phyloP scores from a whole-genome alignment of 2,113 vertebrate species.

The Crotalus viridis region DNA sequence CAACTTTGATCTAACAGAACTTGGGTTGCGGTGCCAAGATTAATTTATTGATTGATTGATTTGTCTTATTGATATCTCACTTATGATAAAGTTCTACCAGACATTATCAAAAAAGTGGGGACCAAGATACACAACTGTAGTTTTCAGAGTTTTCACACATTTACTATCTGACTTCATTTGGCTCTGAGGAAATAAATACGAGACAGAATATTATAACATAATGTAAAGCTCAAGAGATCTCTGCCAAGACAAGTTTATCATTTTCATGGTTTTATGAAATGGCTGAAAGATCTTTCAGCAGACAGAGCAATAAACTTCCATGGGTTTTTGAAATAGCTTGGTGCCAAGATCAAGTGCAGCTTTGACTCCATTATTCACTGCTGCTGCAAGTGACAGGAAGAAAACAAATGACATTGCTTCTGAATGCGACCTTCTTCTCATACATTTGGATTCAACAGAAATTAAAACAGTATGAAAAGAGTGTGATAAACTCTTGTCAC shows the following conservation, averaged over 20 bases:
- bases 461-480: background rate
- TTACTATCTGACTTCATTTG: background rate
- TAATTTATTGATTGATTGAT: background rate
- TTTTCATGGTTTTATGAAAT: background rate
- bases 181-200: background rate
- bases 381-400: background rate
- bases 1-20: background rate
- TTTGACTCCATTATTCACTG: background rate
- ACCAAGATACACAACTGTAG: background rate
- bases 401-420: background rate
- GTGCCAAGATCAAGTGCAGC: background rate
- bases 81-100: background rate
- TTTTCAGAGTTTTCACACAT: background rate
- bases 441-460: background rate
- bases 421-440: background rate
- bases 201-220: background rate
- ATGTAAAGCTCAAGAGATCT: background rate
- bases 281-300: background rate
- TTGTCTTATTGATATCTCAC: background rate
- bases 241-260: background rate
- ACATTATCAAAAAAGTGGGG: background rate
- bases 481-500: background rate
- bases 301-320: background rate
- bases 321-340: background rate
- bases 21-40: background rate